These are phyloP conservation scores for Lutjanus erythropterus DNA, from an alignment of 2,113 vertebrate genomes.

Conservation along the genomic window DNA sequence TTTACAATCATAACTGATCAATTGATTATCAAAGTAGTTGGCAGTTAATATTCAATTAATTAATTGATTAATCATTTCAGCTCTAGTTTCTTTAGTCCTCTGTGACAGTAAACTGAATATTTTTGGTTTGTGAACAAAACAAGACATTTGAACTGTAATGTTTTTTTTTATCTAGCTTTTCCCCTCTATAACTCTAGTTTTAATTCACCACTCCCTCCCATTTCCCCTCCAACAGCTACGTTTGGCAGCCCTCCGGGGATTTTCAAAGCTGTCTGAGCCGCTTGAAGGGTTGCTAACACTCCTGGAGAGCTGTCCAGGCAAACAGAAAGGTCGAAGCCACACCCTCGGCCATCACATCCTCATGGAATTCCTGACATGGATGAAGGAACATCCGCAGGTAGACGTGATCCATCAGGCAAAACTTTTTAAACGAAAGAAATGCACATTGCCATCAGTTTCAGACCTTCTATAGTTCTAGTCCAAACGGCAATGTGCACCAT, in stretches of 20 bases:
- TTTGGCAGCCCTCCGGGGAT: conserved; percentile 65
- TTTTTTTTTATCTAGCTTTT: conserved; percentile 15
- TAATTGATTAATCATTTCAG: no score
- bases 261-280: conserved; percentile 79
- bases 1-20: no score
- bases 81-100: no score
- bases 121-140: no score
- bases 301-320: conserved; percentile 76
- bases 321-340: conserved; percentile 76
- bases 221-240: conserved; percentile 66
- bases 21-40: no score
- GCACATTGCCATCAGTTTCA: background rate
- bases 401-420: background rate
- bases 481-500: background rate
- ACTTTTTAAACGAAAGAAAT: background rate
- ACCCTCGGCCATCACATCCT: conserved; percentile 76
- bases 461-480: background rate
- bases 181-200: conserved; percentile 6
- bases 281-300: conserved; percentile 77
- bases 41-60: no score
- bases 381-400: conserved; percentile 71
- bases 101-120: no score
- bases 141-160: no score
- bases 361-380: conserved; percentile 81
- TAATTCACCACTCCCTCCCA: background rate